phyloP scores from a whole-genome alignment of 2,113 vertebrate species.

The Oenanthe oenanthe region DNA sequence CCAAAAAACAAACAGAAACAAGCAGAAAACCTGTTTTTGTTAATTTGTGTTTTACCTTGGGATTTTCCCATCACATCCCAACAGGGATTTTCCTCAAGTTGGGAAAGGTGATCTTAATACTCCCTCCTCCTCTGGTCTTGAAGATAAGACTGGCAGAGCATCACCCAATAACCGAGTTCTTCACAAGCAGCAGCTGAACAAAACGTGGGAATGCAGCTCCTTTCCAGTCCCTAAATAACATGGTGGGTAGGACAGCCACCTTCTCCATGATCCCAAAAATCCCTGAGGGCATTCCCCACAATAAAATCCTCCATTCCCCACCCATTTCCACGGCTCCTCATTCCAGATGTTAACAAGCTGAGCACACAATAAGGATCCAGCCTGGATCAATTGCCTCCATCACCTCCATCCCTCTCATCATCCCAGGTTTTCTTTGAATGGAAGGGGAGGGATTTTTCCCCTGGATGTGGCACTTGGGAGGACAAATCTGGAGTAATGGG shows the following conservation, averaged over 20 bases:
- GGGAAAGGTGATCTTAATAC: background rate
- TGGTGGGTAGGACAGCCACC: background rate
- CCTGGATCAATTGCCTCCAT: background rate
- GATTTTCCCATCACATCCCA: background rate
- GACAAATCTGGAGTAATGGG: fast-evolving
- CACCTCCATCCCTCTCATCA: background rate
- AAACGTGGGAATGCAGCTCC: background rate
- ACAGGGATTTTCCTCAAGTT: background rate
- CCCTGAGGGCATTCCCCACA: background rate
- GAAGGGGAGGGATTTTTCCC: background rate
- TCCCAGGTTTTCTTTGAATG: background rate
- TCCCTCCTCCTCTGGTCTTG: background rate
- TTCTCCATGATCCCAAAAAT: background rate
- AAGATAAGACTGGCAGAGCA: background rate
- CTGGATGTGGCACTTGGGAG: background rate
- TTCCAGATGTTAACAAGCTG: background rate
- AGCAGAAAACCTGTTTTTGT: background rate
- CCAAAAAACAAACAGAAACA: background rate
- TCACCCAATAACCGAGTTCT: background rate
- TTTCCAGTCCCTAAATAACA: background rate
- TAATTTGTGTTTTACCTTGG: background rate
- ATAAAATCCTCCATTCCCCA: background rate
- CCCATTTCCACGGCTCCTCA: background rate
- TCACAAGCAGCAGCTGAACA: background rate
- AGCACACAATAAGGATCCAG: background rate